Percentiles rank a stretch among this genome's conserved stretches.
These are phyloP conservation scores for Serranus cabrilla DNA, from an alignment of 2,797 vertebrate genomes.

Conservation along the genomic window DNA sequence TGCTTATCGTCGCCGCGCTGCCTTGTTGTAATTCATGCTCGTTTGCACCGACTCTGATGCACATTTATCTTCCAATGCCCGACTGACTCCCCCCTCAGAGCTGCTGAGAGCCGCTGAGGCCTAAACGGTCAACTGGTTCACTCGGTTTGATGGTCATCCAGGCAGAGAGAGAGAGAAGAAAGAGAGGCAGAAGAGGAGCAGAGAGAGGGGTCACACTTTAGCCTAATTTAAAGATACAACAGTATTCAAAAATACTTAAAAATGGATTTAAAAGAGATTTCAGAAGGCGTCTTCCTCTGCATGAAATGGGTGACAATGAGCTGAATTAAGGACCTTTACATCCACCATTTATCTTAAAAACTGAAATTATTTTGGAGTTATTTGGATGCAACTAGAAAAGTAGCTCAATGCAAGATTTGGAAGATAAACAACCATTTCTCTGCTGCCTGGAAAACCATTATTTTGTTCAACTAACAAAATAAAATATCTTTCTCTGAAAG, in stretches of 20 bases:
- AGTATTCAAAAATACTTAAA: not conserved
- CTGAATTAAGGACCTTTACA: no score
- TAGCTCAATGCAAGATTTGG: not conserved
- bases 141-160: conserved; percentile 28
- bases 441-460: not conserved
- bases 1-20: conserved; percentile 2
- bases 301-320: accelerated
- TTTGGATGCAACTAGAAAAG: not conserved
- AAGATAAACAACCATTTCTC: not conserved
- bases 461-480: not conserved
- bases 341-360: no score
- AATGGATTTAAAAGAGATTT: not conserved
- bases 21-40: conserved; percentile 29
- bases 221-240: accelerated
- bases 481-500: not conserved
- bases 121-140: conserved; percentile 36
- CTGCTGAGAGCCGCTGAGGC: conserved; percentile 25
- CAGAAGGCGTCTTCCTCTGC: not conserved
- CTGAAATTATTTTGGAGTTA: not conserved
- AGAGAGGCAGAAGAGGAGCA: not conserved
- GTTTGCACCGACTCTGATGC: not conserved
- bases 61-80: conserved; percentile 39
- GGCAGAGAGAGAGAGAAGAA: conserved; percentile 4
- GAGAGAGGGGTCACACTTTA: not conserved
- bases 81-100: conserved; percentile 15